A percentile compares a stretch with the other conserved stretches of the same genome.
Conservation (phyloP, 2,797 vertebrate species). For the Crax fasciolata region DNA sequence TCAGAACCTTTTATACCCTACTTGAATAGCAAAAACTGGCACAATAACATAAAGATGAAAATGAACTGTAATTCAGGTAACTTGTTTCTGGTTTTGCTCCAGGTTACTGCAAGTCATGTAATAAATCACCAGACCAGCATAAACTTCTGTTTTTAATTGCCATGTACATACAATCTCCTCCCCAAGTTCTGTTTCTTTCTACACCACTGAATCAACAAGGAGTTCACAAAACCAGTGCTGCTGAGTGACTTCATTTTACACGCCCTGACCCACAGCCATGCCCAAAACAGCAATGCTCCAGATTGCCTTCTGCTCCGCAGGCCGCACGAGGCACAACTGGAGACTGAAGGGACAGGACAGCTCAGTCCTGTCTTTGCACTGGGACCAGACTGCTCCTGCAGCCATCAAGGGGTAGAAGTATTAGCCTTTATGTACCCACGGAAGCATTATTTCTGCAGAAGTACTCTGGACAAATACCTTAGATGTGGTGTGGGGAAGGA, state of each 20-base stretch:
- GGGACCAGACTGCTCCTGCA: not conserved
- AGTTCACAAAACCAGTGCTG: not conserved
- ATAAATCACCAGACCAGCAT: not conserved
- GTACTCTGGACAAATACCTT: not conserved
- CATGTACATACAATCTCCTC: not conserved
- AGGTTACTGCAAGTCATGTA: not conserved
- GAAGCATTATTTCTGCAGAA: constrained; percentile 21
- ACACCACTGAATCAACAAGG: not conserved
- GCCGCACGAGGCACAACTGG: rapidly evolving
- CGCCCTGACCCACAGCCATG: not conserved
- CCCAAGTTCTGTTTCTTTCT: not conserved
- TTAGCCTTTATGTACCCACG: not conserved
- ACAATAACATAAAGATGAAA: not conserved
- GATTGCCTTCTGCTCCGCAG: not conserved
- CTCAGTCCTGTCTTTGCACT: not conserved
- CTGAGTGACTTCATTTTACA: not conserved
- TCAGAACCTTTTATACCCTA: not conserved
- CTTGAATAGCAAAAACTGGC: not conserved
- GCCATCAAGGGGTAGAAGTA: not conserved
- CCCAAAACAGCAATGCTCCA: not conserved
- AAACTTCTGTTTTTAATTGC: not conserved
- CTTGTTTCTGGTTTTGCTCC: not conserved
- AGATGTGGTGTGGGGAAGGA: not conserved
- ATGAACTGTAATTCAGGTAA: not conserved
- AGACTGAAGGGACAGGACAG: not conserved